Conservation (phyloP, 2,797 vertebrate genomes). For the Erithacus rubecula region DNA sequence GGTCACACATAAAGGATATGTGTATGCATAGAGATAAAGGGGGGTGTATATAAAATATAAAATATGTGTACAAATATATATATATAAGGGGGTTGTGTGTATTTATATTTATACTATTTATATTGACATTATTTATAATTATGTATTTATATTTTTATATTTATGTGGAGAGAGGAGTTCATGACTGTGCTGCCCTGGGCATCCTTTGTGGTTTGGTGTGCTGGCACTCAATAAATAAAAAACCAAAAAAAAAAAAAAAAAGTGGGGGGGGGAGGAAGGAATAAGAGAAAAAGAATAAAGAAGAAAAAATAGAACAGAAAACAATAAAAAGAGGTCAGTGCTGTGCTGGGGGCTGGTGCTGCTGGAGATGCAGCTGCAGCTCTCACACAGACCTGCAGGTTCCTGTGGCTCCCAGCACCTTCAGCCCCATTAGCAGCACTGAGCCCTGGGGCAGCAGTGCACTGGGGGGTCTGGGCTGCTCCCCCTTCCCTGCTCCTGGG, state of each 20-base stretch:
- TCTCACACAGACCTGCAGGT: not conserved
- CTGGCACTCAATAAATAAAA: not conserved
- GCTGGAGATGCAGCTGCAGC: not conserved
- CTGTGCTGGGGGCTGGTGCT: not conserved
- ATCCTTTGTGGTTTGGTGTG: not conserved
- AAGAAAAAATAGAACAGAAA: not conserved
- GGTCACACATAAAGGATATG: not conserved
- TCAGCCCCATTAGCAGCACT: fast-evolving
- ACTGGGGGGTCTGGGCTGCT: no score
- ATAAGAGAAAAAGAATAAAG: not conserved
- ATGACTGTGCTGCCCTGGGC: not conserved
- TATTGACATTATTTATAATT: not conserved
- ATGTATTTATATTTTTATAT: not conserved
- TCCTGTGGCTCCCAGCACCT: not conserved
- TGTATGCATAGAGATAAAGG: no score
- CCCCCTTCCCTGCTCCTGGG: fast-evolving
- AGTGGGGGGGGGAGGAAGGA: no score
- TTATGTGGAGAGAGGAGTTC: not conserved
- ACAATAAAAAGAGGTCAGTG: not conserved
- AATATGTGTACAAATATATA: not conserved
- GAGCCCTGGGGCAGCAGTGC: no score
- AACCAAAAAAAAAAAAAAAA: no score
- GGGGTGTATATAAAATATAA: no score
- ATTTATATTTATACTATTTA: not conserved
- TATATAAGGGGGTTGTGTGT: not conserved